Evolutionary conservation across 2,888 invertebrate genomes (phyloP), one percentile per base, ranked within the genome.

Genomic region (Thymelicus acteon): DNA sequence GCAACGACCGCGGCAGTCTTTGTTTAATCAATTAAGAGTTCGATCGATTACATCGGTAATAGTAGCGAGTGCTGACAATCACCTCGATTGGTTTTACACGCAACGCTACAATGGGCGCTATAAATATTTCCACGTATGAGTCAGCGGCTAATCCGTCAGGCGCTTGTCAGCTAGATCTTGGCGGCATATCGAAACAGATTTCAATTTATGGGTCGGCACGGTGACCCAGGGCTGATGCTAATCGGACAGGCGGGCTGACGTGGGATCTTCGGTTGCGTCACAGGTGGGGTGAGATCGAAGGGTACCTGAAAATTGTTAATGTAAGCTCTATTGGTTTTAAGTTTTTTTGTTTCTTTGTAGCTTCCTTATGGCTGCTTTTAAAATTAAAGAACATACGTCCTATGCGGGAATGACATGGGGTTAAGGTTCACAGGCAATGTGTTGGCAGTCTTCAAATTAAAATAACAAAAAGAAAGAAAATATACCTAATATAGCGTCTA

Each of bases 161-260:
- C 83, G 87, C 81, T 87, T 82, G 86, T 88, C 88, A 87, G 88
- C 88, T 89, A 87, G 87, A 83, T 84, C 83, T 88, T 85, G 88
- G 81, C 72, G 86, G 89, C 88, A 90, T 89, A 90, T 90, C 90
- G 90, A 90, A 92, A 91, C 88, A 86, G 91, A 90, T 91, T 91
- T 92, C 88, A 89, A 90, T 92, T 90, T 89, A 85, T 84, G 81
- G 83, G 84, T 79, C 80, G 86, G 84, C 84, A 83, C 87, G 85
- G 87, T 91, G 89, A 89, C 89, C 89, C 85, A 85, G 82, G 85
- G 88, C 87, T 91, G 92, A 93, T 92, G 88, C 85, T 91, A 92
- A 90, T 92, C 92, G 89, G 93, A 92, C 93, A 93, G 93, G 87
- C 89, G 90, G 86, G 86, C 81, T 86, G 91, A 90, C 88, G 85